phyloP scores from a whole-genome alignment of 2,888 invertebrate genomes.

The Isoperla grammatica region DNA sequence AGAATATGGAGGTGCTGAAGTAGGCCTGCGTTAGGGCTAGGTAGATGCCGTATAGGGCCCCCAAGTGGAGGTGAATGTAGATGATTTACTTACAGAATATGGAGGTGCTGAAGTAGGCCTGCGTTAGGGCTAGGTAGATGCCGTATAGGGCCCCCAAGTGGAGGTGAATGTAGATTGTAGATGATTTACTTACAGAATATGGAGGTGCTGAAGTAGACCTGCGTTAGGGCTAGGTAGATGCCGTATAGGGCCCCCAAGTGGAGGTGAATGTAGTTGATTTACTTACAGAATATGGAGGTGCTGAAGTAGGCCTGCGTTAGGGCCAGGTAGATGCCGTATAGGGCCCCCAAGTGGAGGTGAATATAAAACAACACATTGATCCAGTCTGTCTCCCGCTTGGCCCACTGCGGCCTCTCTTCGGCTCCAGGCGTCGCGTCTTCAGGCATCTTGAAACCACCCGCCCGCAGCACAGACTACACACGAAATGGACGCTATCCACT shows the following conservation, averaged over 20 bases:
- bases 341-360: constrained; percentile 62
- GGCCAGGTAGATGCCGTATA: constrained; percentile 58
- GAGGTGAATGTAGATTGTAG: no score
- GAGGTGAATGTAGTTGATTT: constrained; percentile 9
- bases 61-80: constrained; percentile 65
- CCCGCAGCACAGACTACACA: neutral
- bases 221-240: no score
- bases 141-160: no score
- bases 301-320: constrained; percentile 55
- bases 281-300: constrained; percentile 62
- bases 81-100: no score
- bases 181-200: no score
- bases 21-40: constrained; percentile 55
- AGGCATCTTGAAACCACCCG: neutral
- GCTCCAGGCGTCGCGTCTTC: neutral
- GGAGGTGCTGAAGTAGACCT: no score
- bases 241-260: no score
- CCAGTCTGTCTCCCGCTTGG: constrained; percentile 63
- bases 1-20: constrained; percentile 55
- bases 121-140: no score
- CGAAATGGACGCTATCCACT: neutral
- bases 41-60: constrained; percentile 61
- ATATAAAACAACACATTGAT: constrained; percentile 66
- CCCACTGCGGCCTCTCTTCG: neutral
- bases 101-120: no score